Conservation (phyloP, 2,888 invertebrate species). For the Volucella inflata region DNA sequence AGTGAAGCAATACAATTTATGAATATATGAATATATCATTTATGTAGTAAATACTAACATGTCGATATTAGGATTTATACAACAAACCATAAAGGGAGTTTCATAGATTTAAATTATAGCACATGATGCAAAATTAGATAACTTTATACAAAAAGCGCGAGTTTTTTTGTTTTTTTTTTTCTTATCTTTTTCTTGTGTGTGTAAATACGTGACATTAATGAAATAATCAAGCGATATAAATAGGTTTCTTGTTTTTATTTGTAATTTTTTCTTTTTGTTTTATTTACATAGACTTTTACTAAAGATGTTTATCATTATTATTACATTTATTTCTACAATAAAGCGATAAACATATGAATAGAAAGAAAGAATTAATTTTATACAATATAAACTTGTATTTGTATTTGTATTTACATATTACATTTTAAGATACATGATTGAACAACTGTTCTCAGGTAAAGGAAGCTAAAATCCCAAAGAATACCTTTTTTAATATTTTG, state of each 20-base stretch:
- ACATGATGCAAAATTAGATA: conserved; percentile 22
- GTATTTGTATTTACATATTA: conserved; percentile 46
- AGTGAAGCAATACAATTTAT: neutral
- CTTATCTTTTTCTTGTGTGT: too few species aligned
- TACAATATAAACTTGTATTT: neutral
- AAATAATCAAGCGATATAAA: conserved; percentile 11
- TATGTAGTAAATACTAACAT: conserved; percentile 51
- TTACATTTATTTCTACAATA: conserved; percentile 33
- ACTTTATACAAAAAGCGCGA: neutral
- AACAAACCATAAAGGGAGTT: conserved; percentile 9
- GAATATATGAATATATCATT: conserved; percentile 34
- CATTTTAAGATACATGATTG: neutral
- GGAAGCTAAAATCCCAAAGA: conserved; percentile 22
- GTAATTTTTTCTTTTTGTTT: conserved; percentile 27
- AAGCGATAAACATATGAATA: conserved; percentile 18
- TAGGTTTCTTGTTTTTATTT: conserved; percentile 11
- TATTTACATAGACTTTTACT: conserved; percentile 52
- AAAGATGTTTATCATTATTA: conserved; percentile 8
- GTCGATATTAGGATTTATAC: conserved; percentile 66
- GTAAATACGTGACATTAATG: conserved; percentile 34
- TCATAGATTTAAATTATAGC: conserved; percentile 30
- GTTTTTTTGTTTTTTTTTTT: neutral
- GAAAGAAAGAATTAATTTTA: conserved; percentile 21
- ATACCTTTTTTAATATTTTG: neutral
- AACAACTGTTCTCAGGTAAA: neutral